Base-by-base conservation (phyloP, 2,797 vertebrate genomes). In the Mico argentatus region DNA sequence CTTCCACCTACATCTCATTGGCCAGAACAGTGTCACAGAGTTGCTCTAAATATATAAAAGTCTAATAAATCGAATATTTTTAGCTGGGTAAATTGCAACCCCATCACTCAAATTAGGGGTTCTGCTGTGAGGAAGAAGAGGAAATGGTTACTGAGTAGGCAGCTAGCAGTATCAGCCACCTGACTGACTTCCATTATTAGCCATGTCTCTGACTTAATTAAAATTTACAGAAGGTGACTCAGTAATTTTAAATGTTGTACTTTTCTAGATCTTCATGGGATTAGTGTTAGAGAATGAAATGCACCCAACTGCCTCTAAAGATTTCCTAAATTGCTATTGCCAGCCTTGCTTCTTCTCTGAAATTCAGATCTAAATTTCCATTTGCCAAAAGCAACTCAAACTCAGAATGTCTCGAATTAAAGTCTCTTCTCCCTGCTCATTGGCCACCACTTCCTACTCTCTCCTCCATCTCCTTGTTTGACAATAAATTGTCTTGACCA, bases 171-270 rank as follows among this genome's bases (percentile, higher is more conserved):
- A 26, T 24, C 67, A 59, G 79, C 13, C 41, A 9, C 84, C 83
- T 86, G 64, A 73, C 73, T 79, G 14, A 44, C 36, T 82, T 85
- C 87, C 80, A 27, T 61, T 90, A 30, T 93, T 73, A 96, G 81
- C 72, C 50, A 13, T 15, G 57, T 83, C 27, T 61, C 46, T 67
- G 61, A 83, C 55, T 86, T 92, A 87, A 72, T 96, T 93, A 85
- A 73, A 93, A 95, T 73, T 64, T 79, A 36, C 26, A n/a, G 36
- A 77, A 76, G 52, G 67, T 73, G 85, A 94, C 88, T 96, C 88
- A 57, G 83, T 75, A 46, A 72, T 90, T 50, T 95, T 39, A 97
- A 96, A 92, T 86, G 73, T 44, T 61, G 44, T n/a, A 26, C 39
- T 30, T 93, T 55, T 76, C 67, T 79, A 81, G 85, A 59, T 86